phyloP scores from a whole-genome alignment of 2,888 invertebrate species.

The Dastarcus helophoroides region DNA sequence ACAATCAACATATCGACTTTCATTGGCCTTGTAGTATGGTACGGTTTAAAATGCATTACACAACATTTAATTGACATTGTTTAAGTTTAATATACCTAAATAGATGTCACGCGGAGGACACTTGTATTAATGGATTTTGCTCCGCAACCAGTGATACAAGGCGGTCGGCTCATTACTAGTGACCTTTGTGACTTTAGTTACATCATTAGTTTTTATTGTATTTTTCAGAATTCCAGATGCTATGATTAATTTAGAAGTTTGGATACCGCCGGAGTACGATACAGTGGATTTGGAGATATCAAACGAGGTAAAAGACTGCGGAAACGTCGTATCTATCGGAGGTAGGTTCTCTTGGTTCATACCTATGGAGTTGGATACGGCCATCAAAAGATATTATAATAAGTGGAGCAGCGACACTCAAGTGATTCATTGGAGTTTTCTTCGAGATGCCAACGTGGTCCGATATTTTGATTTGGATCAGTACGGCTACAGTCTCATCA shows the following conservation, averaged over 20 bases:
- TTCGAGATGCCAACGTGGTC: slow-evolving; percentile 37
- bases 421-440: slow-evolving; percentile 43
- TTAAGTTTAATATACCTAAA: no score
- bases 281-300: slow-evolving; percentile 35
- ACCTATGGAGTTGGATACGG: slow-evolving; percentile 34
- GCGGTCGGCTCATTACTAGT: not conserved
- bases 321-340: slow-evolving; percentile 43
- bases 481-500: slow-evolving; percentile 26
- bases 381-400: slow-evolving; percentile 20
- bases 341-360: slow-evolving; percentile 57
- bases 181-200: not conserved
- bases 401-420: slow-evolving; percentile 25
- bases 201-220: slow-evolving; percentile 1
- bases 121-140: no score
- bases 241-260: slow-evolving; percentile 60
- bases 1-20: no score
- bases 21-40: no score
- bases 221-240: slow-evolving; percentile 35
- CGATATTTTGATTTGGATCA: slow-evolving; percentile 39
- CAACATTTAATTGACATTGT: no score
- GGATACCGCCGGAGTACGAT: slow-evolving; percentile 53
- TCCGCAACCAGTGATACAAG: no score
- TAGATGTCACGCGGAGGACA: not conserved
- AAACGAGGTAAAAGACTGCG: slow-evolving; percentile 40
- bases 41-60: no score